Evolutionary conservation across 2,113 vertebrate species (phyloP).

Genomic region (Sciurus niger): DNA sequence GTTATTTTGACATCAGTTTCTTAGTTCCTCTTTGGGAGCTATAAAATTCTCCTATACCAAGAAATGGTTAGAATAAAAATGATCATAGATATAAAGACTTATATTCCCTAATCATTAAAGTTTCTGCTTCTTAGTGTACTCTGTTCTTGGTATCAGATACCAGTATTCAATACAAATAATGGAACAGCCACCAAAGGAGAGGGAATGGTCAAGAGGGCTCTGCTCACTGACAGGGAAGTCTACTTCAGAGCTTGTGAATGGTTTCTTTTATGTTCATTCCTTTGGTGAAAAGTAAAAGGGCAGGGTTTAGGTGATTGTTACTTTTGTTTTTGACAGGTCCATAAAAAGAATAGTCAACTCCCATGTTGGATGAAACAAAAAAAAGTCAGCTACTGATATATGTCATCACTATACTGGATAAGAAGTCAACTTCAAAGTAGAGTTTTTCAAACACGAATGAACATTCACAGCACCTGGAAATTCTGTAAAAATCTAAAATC

Average conservation of each 20-base stretch:
- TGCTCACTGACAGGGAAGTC: background rate
- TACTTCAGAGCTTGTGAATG: background rate
- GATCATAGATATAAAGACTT: background rate
- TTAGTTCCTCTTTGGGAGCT: background rate
- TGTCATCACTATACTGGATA: background rate
- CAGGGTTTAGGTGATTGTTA: background rate
- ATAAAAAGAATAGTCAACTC: background rate
- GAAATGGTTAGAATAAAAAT: background rate
- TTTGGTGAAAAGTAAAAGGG: background rate
- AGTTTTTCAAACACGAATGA: conserved; percentile 2
- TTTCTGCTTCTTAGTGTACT: background rate
- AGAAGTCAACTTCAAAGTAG: background rate
- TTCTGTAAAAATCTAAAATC: background rate
- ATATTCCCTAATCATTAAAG: background rate
- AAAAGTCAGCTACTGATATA: background rate
- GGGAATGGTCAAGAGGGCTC: background rate
- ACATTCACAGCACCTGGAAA: background rate
- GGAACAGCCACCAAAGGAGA: background rate
- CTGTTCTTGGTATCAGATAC: background rate
- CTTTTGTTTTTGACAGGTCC: background rate
- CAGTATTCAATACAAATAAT: background rate
- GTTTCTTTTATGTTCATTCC: background rate
- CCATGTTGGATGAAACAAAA: background rate
- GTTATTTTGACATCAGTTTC: background rate
- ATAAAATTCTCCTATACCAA: background rate